These are phyloP conservation scores for Ernsta delagoae DNA, from an alignment of 2,888 invertebrate species.

Conservation along the genomic window DNA sequence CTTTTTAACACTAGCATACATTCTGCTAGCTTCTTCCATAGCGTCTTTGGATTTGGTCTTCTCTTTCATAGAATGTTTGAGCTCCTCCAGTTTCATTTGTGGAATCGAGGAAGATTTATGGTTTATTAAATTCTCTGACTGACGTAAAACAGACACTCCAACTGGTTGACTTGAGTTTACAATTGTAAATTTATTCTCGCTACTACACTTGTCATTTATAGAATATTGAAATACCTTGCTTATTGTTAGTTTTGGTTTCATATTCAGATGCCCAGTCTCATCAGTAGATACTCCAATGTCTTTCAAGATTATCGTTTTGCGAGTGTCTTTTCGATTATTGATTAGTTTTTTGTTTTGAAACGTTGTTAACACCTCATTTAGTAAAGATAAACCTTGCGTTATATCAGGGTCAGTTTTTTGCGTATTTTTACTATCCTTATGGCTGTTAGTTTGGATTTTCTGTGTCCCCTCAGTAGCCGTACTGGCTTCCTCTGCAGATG, in stretches of 20 bases:
- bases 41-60: conserved; percentile 68
- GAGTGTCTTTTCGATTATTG: conserved; percentile 40
- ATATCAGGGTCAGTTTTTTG: conserved; percentile 62
- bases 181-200: conserved; percentile 55
- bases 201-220: conserved; percentile 51
- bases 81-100: conserved; percentile 75
- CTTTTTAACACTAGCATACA: conserved; percentile 69
- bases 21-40: conserved; percentile 73
- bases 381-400: conserved; percentile 58
- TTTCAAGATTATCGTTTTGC: conserved; percentile 55
- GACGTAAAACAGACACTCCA: conserved; percentile 13
- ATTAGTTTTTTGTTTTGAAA: conserved; percentile 67
- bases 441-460: conserved; percentile 27
- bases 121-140: conserved; percentile 56
- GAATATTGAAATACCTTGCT: conserved; percentile 62
- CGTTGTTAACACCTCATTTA: conserved; percentile 71
- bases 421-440: conserved; percentile 41
- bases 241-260: conserved; percentile 47
- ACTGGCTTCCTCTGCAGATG: conserved; percentile 17
- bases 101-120: conserved; percentile 75
- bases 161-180: conserved; percentile 59
- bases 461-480: conserved; percentile 8
- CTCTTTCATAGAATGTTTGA: conserved; percentile 65
- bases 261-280: conserved; percentile 14
- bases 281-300: conserved; percentile 62